Percentiles rank a stretch among this genome's conserved stretches.
Conservation (phyloP, 2,888 invertebrate genomes). For the Eustalomyia histrio region DNA sequence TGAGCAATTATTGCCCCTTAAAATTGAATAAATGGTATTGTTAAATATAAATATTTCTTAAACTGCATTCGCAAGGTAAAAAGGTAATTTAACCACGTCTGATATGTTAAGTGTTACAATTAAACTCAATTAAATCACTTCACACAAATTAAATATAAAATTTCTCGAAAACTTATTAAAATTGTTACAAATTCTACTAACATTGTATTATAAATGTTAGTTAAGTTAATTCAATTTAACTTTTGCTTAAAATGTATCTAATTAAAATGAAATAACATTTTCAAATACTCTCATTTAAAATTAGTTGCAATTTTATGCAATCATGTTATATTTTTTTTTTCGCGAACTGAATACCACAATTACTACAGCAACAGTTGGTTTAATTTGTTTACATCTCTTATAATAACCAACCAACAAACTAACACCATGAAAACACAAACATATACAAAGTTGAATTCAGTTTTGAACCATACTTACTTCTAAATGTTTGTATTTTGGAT, state of each 20-base stretch:
- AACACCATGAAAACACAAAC: not conserved
- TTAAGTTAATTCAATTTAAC: no score
- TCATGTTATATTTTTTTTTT: not conserved
- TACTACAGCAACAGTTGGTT: conserved; percentile 3
- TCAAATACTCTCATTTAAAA: not conserved
- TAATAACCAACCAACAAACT: not conserved
- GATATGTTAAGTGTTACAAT: no score
- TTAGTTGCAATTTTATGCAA: not conserved
- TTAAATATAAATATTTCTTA: no score
- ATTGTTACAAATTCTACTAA: no score
- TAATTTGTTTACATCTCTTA: conserved; percentile 3
- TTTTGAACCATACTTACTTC: not conserved
- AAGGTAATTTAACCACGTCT: no score
- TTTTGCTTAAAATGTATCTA: not conserved
- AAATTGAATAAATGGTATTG: no score
- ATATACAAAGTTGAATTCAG: not conserved
- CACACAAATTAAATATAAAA: no score
- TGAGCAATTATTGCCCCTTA: no score
- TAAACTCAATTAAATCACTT: no score
- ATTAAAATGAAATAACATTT: not conserved
- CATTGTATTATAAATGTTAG: no score
- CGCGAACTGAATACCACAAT: not conserved
- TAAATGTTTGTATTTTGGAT: not conserved
- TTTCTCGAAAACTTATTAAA: no score
- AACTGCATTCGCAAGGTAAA: no score